Evolutionary conservation across 2,888 invertebrate genomes (phyloP), one percentile per base, ranked within the genome.

Genomic region (Tribolium freemani): DNA sequence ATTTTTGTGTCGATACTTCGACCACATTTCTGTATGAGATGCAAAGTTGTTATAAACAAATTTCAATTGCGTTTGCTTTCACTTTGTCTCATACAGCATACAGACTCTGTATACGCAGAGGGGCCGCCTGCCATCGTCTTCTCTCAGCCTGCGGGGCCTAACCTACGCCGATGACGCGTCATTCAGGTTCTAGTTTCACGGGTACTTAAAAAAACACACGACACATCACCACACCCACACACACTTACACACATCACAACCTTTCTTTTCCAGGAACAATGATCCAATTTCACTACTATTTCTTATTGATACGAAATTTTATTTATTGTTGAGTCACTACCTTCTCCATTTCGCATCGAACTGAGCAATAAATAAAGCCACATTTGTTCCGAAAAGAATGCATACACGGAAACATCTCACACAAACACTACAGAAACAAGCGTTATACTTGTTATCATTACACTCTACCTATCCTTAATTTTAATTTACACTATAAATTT

Each of bases 71-170:
- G 83, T 84, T 85, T 85, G 81, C 84, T 86, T 86, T 84, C 84
- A 84, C 83, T 86, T 86, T 87, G 86, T 87, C 86, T 87, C 86
- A 85, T 86, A 87, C 86, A 87, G 87, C 86, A 84, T 86, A 87
- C 86, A 87, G 86, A 86, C 86, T 86, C 85, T 87, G 86, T 86
- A 84, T 87, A 83, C 85, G 86, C 84, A 86, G 86, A 83, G 86
- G 87, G 85, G 87, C 88, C 87, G 83, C 88, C 88, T 83, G 83
- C 85, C 84, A 84, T 79, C 87, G 84, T 81, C 87, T 82, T 83
- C 87, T 82, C 83, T 88, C 85, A 86, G 88, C 85, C 87, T 87
- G 83, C 87, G 88, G 88, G 88, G 86, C 86, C 87, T 88, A 87
- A 87, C 83, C 90, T 84, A 80, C 84, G 82, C 83, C 83, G 83